Evolutionary conservation across 2,113 vertebrate species (phyloP).

Genomic region (Chaetura pelagica): DNA sequence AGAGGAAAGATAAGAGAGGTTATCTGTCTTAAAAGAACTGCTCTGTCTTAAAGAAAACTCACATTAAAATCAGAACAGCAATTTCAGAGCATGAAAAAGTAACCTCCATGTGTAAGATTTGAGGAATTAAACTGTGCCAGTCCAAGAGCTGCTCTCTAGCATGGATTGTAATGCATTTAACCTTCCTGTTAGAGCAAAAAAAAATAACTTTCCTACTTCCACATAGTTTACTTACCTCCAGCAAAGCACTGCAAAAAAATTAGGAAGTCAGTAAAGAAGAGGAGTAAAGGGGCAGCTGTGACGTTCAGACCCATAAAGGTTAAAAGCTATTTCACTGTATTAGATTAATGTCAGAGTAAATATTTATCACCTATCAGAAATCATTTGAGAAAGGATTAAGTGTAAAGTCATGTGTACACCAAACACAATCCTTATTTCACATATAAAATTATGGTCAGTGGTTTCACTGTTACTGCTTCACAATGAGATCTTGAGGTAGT

Average conservation of each 20-base stretch:
- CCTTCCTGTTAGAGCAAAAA: background rate
- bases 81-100: background rate
- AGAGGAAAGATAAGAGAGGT: background rate
- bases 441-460: background rate
- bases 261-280: background rate
- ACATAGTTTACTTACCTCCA: background rate
- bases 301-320: background rate
- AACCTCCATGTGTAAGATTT: rapidly evolving
- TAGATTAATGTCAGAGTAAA: background rate
- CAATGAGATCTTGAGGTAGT: background rate
- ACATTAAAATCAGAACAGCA: background rate
- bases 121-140: background rate
- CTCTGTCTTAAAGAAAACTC: background rate
- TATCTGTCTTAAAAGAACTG: background rate
- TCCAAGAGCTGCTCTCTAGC: background rate
- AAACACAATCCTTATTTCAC: background rate
- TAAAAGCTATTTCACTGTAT: background rate
- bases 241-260: background rate
- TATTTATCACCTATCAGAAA: background rate
- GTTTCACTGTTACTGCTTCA: background rate
- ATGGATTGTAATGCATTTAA: background rate
- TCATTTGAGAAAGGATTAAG: background rate
- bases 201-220: background rate
- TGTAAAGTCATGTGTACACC: background rate
- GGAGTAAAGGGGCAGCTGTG: background rate